Evolutionary conservation across 2,888 invertebrate genomes (phyloP).

Genomic region (Parelbella ahira): DNA sequence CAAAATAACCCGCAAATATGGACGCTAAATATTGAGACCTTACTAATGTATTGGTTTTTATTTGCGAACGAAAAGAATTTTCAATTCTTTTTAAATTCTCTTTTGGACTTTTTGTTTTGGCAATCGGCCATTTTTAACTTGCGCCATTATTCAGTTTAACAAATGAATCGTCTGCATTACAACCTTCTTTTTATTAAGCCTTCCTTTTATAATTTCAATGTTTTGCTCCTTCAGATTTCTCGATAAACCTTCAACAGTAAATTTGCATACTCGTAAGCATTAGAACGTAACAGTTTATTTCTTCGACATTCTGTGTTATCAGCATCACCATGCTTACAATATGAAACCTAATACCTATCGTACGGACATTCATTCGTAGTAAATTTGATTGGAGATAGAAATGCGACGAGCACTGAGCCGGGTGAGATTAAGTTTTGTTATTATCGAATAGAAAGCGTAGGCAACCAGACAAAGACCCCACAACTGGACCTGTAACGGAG

Average conservation of each 20-base stretch:
- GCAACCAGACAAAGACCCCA: conserved; percentile 53
- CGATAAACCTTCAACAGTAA: conserved; percentile 9
- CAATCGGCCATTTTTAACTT: conserved; percentile 25
- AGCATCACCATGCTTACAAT: conserved; percentile 28
- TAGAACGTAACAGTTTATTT: conserved; percentile 13
- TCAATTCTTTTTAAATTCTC: conserved; percentile 9
- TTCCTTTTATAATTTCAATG: conserved; percentile 1
- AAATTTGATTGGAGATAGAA: conserved; percentile 60
- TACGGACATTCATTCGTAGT: conserved; percentile 45
- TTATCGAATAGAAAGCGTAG: conserved; percentile 46
- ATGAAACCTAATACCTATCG: conserved; percentile 32
- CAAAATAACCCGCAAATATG: conserved; percentile 3
- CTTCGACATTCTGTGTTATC: conserved; percentile 14
- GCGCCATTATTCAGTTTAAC: conserved; percentile 26
- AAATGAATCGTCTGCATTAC: conserved; percentile 24
- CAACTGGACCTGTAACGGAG: conserved; percentile 33
- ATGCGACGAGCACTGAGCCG: conserved; percentile 47
- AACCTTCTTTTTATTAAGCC: conserved; percentile 13
- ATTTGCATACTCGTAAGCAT: conserved; percentile 12
- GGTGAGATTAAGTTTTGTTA: conserved; percentile 43
- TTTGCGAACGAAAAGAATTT: conserved; percentile 14
- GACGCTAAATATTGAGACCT: conserved; percentile 19
- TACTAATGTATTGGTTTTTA: conserved; percentile 21
- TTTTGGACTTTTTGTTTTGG: conserved; percentile 21
- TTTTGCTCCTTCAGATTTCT: conserved; percentile 9